Percentiles rank a stretch among this genome's conserved stretches.
Evolutionary conservation across 2,888 invertebrate genomes (phyloP).

Genomic region (Brachypterus glaber): DNA sequence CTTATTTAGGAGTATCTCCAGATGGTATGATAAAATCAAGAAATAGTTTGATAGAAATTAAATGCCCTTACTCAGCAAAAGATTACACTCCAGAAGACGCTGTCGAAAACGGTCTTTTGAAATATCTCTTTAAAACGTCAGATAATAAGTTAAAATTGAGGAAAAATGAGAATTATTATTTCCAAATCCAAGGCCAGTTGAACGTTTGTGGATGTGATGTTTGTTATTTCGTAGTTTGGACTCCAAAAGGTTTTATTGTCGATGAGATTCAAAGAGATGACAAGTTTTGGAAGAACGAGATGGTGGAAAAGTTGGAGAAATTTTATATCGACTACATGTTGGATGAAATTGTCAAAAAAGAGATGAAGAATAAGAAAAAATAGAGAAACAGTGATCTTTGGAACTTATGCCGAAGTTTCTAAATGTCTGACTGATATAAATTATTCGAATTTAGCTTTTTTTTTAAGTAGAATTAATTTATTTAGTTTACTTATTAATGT

Average conservation of each 20-base stretch:
- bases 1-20: constrained; percentile 26
- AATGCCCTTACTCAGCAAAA: constrained; percentile 26
- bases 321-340: constrained; percentile 26
- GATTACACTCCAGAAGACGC: constrained; percentile 19
- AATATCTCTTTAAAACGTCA: constrained; percentile 19
- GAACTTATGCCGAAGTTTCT: no score
- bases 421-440: no score
- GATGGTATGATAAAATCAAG: constrained; percentile 23
- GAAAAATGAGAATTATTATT: constrained; percentile 22
- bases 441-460: no score
- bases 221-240: constrained; percentile 28
- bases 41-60: constrained; percentile 25
- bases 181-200: constrained; percentile 28
- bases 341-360: constrained; percentile 20
- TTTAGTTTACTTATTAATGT: no score
- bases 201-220: constrained; percentile 20
- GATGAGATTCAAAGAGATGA: constrained; percentile 23
- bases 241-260: constrained; percentile 21
- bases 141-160: background rate
- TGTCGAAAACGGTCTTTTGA: constrained; percentile 17
- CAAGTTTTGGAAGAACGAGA: constrained; percentile 20
- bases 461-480: no score
- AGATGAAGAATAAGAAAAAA: no score
- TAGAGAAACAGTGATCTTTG: no score
- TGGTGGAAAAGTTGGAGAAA: constrained; percentile 24